Base-by-base conservation (phyloP, 2,888 invertebrate species). In the Abrostola triplasia region DNA sequence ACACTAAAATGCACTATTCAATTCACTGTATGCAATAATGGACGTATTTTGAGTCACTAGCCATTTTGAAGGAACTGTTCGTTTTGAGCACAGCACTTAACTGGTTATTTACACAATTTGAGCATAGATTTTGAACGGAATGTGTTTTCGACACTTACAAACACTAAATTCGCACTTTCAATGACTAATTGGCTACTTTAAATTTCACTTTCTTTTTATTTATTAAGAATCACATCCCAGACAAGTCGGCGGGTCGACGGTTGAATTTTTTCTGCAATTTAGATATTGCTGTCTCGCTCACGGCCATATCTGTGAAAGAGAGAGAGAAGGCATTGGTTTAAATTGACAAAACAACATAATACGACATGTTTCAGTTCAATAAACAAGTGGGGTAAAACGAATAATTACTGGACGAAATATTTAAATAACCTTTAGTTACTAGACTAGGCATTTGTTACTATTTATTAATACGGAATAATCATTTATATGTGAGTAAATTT, bases 1-100 rank as follows among this genome's bases (percentile, higher is more conserved):
- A 65, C 67, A 64, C 68, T 65, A 73, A 79, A 72, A 79, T 73
- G 70, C 84, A 86, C 84, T 79, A 64, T 70, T 89, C 87, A 90
- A 90, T 89, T 90, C 88, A 90, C 88, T 83, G 73, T 79, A 76
- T 81, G 89, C 90, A 89, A 85, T 87, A 80, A 85, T 84, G 76
- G 80, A 77, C 81, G 82, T 77, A 78, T 77, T 76, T 80, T 55
- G 69, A 80, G 72, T 87, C 88, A 90, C 88, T 84, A 88, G 88
- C 87, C 90, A 88, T 89, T 77, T 75, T 78, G 67, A 64, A 90
- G 91, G 90, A 92, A 91, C 90, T 88, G 73, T 10, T 47, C 62
- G 44, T 50, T 73, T 83, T 84, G 77, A 84, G 76, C 80, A 81
- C 70, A 78, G 67, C 77, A 77, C 70, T 80, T 70, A n/a, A n/a